Evolutionary conservation across 1,140 invertebrate genomes (phyloP), one percentile per base, ranked within the genome.

Genomic region (Lycorma delicatula): DNA sequence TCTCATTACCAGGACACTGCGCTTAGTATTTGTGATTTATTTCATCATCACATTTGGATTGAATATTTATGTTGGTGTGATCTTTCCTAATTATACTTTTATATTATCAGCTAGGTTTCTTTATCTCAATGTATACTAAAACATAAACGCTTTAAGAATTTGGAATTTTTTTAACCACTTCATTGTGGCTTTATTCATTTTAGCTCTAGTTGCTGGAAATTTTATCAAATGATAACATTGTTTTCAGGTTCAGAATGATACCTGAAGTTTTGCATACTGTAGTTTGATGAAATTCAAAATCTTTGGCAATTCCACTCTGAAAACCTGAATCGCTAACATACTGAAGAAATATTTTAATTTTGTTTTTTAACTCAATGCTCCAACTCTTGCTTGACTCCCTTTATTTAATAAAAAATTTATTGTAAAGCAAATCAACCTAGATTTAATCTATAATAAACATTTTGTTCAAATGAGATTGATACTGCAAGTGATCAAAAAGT

Each of bases 41-140:
- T 44, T 28, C n/a, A 56, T 2, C 38, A n/a, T 56, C 44, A 48
- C 54, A 31, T n/a, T 22, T 56, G 26, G 29, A 4, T 26, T 56
- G 41, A 48, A 22, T 5, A 13, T 47, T 56, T 20, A 3, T 25
- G 23, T 48, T 47, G 27, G 25, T 7, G 41, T 27, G 47, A 48
- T 56, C 41, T 47, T 25, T 56, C 48, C 26, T 48, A 41, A 56
- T 56, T 48, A 12, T 56, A 41, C 26, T 56, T 44, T 11, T 44
- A 23, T 18, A 48, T 29, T 48, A 20, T 44, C 25, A 44, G 44
- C n/a, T n/a, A 55, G 54, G 54, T 29, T 56, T 56, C 54, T 48
- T 48, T 26, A 56, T 56, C 27, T 56, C 22, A 56, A 44, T 29
- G 50, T 11, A 52, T n/a, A 29, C 50, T 31, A 52, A 12, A 52